Evolutionary conservation across 2,888 invertebrate genomes (phyloP), one percentile per base, ranked within the genome.

Genomic region (Lissocephala sabroskyi): DNA sequence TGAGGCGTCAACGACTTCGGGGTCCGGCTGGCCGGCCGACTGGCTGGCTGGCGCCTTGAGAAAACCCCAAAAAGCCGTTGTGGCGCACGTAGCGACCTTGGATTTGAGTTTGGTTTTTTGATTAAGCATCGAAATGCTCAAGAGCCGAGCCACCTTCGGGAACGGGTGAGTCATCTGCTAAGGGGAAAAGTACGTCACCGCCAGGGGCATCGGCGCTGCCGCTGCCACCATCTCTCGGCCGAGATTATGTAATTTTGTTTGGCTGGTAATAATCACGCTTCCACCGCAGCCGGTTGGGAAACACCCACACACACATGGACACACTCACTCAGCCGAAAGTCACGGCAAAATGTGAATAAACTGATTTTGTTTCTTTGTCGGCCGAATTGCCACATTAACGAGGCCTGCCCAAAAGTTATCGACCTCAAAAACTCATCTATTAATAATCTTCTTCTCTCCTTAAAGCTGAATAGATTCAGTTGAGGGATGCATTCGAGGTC

Each of bases 101-200:
- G 66, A 79, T 79, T 73, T 73, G 71, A 56, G 50, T 77, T 60
- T 60, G 78, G 73, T 70, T 70, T 39, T 79, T 73, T 74, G 56
- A 74, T 79, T 74, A 45, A 29, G 11, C 13, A 30, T 23, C 4
- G 7, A 10, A 13, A 41, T 41, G 23, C 30, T 32, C 30, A 32
- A 4, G 10, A 2, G n/a, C n/a, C 3, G 4, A 11, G 30, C 30
- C 13, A 6, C 13, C n/a, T 11, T 1, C n/a, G 30, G 30, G 30
- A 32, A 32, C 14, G 13, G 44, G 49, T 71, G 71, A 79, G 42
- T 76, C 79, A 79, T 41, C 19, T 48, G 14, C 45, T 44, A 45
- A 35, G 41, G 57, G 49, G 74, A 58, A 79, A 79, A 62, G 74
- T 77, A 68, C 79, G 68, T 68, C 68, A 23, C 7, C n/a, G n/a